phyloP scores from a whole-genome alignment of 2,797 vertebrate genomes.

The Sternarchorhynchus goeldii region DNA sequence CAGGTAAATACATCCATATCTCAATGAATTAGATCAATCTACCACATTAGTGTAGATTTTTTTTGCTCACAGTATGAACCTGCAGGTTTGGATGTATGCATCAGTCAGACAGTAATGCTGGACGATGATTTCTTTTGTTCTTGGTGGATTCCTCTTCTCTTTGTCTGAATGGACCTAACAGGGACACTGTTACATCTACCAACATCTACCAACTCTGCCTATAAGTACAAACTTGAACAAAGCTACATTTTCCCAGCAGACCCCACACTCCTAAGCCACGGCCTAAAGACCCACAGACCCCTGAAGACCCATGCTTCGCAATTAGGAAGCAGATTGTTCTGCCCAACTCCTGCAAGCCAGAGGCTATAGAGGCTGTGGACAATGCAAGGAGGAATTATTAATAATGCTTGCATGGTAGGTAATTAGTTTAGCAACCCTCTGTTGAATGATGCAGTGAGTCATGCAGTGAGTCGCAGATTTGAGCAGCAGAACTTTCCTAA shows the following conservation, averaged over 20 bases:
- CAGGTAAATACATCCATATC: too few species aligned
- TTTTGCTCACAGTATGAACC: conserved; percentile 59
- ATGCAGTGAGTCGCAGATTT: neutral
- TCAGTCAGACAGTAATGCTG: conserved; percentile 64
- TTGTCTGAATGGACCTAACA: conserved; percentile 36
- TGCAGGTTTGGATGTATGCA: conserved; percentile 43
- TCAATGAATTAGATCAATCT: too few species aligned
- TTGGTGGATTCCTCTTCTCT: neutral
- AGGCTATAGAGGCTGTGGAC: neutral
- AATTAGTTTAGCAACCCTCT: neutral
- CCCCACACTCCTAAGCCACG: conserved; percentile 60
- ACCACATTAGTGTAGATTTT: conserved; percentile 37
- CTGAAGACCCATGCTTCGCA: conserved; percentile 61
- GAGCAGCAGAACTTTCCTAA: too few species aligned
- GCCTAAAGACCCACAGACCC: conserved; percentile 70
- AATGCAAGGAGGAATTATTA: neutral
- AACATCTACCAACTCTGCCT: conserved; percentile 41
- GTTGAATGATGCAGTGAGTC: neutral
- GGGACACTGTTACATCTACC: conserved; percentile 49
- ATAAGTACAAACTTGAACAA: conserved; percentile 70
- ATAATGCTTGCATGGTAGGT: neutral
- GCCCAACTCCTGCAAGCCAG: neutral
- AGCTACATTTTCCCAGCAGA: conserved; percentile 76
- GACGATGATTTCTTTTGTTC: neutral
- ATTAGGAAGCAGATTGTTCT: conserved; percentile 57